phyloP scores from a whole-genome alignment of 2,113 vertebrate species.

The Poeciliopsis occidentalis region DNA sequence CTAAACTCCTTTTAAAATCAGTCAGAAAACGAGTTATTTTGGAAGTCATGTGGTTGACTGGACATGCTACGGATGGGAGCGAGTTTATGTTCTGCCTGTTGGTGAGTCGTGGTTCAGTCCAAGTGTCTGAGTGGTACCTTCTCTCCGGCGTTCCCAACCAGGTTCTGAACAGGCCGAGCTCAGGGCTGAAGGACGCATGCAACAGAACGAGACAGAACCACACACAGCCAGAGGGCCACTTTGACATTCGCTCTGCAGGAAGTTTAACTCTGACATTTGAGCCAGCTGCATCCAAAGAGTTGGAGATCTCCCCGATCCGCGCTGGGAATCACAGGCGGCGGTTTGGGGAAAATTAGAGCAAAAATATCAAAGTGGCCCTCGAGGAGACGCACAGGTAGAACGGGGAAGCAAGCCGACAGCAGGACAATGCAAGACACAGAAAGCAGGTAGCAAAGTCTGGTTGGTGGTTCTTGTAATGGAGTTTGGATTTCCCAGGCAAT shows the following conservation, averaged over 20 bases:
- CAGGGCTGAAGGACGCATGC: slow-evolving; percentile 69
- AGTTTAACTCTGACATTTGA: slow-evolving; percentile 38
- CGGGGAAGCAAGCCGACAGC: slow-evolving; percentile 1
- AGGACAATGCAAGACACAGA: slow-evolving; percentile 4
- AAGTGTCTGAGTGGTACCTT: slow-evolving; percentile 67
- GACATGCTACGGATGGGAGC: background rate
- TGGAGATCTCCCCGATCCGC: background rate
- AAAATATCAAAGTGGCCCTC: slow-evolving; percentile 56
- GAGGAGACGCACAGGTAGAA: slow-evolving; percentile 26
- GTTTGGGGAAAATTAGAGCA: background rate
- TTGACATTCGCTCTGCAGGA: slow-evolving; percentile 52
- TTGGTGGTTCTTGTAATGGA: background rate
- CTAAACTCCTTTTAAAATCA: too few relatives aligned
- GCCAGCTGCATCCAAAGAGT: background rate
- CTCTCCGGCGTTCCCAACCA: slow-evolving; percentile 76
- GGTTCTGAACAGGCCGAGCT: slow-evolving; percentile 74
- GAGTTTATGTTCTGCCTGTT: slow-evolving; percentile 28
- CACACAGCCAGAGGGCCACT: slow-evolving; percentile 55
- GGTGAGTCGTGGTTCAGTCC: slow-evolving; percentile 37
- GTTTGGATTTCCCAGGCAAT: background rate
- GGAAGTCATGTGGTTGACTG: too few relatives aligned
- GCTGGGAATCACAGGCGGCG: background rate
- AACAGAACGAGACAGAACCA: slow-evolving; percentile 69
- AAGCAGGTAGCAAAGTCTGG: background rate
- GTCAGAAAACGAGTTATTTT: too few relatives aligned